A percentile compares a stretch with the other conserved stretches of the same genome.
phyloP scores from a whole-genome alignment of 2,797 vertebrate species.

The Spondyliosoma cantharus region DNA sequence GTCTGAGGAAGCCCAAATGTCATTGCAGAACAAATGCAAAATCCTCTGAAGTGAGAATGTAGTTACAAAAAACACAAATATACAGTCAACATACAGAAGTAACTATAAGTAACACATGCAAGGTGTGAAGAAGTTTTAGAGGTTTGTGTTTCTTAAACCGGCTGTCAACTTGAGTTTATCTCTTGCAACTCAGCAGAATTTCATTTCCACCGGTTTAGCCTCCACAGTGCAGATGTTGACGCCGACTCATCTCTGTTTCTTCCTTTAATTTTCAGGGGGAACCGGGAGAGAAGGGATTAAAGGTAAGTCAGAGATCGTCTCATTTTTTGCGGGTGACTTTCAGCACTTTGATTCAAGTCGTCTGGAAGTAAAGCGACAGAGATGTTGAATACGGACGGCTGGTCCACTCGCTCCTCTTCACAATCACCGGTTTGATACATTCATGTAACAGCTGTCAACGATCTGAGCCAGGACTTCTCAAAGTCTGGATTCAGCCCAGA shows the following conservation, averaged over 20 bases:
- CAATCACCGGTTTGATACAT: not conserved
- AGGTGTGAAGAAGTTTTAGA: no score
- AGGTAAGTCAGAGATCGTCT: slow-evolving; percentile 76
- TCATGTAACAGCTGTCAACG: not conserved
- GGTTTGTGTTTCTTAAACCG: no score
- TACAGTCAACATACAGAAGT: not conserved
- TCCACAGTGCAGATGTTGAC: not conserved
- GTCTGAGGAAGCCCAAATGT: not conserved
- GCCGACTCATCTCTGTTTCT: slow-evolving; percentile 3
- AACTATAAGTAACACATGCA: not conserved
- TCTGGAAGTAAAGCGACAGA: not conserved
- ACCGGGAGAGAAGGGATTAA: slow-evolving; percentile 87
- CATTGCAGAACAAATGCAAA: not conserved
- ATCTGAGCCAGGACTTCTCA: not conserved
- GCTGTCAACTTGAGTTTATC: no score
- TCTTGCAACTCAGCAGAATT: not conserved
- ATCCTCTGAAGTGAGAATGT: not conserved
- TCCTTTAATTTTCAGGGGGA: slow-evolving; percentile 82
- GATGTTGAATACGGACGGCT: not conserved
- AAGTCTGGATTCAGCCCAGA: no score
- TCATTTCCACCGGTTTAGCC: not conserved
- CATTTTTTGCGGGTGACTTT: not conserved
- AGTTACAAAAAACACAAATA: not conserved
- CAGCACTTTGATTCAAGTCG: not conserved
- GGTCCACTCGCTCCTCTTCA: not conserved